phyloP scores from a whole-genome alignment of 2,888 invertebrate species.

The Drosophila gaucha region DNA sequence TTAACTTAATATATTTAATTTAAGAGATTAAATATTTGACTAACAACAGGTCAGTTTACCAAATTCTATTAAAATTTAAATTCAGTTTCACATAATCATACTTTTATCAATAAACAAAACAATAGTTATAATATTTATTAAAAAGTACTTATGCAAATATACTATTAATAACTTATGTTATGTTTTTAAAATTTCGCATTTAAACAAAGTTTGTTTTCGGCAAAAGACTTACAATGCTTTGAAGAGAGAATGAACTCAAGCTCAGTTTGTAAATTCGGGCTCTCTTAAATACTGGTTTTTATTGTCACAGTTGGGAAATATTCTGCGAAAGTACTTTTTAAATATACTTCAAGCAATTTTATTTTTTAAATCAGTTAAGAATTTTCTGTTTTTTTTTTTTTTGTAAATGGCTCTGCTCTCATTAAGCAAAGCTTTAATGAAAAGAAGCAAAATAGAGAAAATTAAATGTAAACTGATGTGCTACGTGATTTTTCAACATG shows the following conservation, averaged over 20 bases:
- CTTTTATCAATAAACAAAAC: too few species aligned
- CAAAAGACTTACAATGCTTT: neutral
- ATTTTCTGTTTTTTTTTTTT: neutral
- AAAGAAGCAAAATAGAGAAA: neutral
- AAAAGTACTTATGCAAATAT: too few species aligned
- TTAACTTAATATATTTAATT: too few species aligned
- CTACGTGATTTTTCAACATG: slow-evolving; percentile 22
- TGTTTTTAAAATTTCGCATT: neutral
- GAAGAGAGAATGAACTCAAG: too few species aligned
- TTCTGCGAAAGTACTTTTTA: neutral
- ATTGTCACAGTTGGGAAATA: slow-evolving; percentile 20
- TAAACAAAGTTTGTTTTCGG: neutral
- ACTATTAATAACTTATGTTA: neutral
- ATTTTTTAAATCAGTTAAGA: neutral
- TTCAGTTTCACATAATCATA: too few species aligned
- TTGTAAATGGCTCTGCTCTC: neutral
- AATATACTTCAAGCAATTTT: slow-evolving; percentile 1
- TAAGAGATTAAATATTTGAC: too few species aligned
- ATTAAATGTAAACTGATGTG: neutral
- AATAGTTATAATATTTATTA: too few species aligned
- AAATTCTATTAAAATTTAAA: too few species aligned
- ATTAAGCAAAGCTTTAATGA: slow-evolving; percentile 7
- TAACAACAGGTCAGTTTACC: too few species aligned
- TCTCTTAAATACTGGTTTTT: slow-evolving; percentile 58
- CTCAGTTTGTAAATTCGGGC: neutral